Conservation (phyloP, 2,888 invertebrate species). For the Noctuana brunneofusca region DNA sequence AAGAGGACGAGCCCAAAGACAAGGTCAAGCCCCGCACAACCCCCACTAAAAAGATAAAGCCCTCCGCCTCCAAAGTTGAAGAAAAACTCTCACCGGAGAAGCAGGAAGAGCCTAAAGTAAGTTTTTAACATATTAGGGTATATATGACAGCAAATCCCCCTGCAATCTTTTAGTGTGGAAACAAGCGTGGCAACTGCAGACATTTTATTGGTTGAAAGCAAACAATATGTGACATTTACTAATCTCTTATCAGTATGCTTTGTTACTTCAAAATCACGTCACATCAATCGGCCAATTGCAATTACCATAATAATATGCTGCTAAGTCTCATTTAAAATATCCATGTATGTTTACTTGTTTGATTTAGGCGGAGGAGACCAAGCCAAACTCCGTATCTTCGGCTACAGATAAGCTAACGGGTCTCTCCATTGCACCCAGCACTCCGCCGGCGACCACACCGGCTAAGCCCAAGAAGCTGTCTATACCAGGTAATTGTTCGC, state of each 20-base stretch:
- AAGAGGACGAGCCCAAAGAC: constrained; percentile 56
- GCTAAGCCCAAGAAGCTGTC: constrained; percentile 91
- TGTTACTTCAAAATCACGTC: too few relatives aligned
- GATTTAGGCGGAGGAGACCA: constrained; percentile 56
- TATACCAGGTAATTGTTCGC: constrained; percentile 82
- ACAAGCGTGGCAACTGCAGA: too few relatives aligned
- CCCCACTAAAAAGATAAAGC: constrained; percentile 54
- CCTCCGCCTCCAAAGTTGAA: constrained; percentile 56
- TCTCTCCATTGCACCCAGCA: constrained; percentile 60
- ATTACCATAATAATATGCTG: too few relatives aligned
- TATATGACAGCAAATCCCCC: too few relatives aligned
- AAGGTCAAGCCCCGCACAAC: constrained; percentile 55
- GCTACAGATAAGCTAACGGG: constrained; percentile 72
- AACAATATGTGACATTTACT: too few relatives aligned
- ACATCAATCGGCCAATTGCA: too few relatives aligned
- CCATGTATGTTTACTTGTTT: neutral
- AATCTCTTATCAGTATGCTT: too few relatives aligned
- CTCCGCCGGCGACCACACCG: constrained; percentile 42
- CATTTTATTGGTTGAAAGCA: too few relatives aligned
- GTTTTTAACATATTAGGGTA: neutral
- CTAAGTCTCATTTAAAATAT: neutral
- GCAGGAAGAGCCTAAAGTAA: constrained; percentile 63
- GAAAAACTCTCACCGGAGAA: constrained; percentile 58
- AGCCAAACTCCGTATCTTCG: constrained; percentile 57
- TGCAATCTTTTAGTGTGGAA: too few relatives aligned